Conservation (phyloP, 2,888 invertebrate species). For the Amblyjoppa fuscipennis region DNA sequence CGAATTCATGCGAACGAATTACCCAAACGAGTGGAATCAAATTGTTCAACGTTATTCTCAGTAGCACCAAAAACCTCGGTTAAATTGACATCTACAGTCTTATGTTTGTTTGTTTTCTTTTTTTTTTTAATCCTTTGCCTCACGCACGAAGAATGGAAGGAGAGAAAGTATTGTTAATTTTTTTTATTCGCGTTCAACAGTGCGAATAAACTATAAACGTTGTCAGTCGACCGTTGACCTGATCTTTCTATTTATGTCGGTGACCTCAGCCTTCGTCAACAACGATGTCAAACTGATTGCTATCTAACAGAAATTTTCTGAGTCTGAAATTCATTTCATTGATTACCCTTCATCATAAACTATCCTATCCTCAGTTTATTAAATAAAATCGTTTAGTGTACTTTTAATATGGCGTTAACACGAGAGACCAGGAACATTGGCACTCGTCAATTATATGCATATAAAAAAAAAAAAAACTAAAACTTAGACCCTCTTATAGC, state of each 20-base stretch:
- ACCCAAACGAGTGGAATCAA: conserved; percentile 86
- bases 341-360: background rate
- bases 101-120: background rate
- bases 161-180: background rate
- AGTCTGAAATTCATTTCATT: background rate
- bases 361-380: background rate
- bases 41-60: conserved; percentile 78
- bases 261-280: background rate
- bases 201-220: conserved; percentile 17
- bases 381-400: conserved; percentile 7
- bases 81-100: background rate
- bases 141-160: background rate
- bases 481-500: conserved; percentile 1
- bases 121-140: background rate
- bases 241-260: background rate
- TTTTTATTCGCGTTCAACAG: conserved; percentile 5
- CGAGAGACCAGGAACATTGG: background rate
- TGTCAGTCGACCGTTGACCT: background rate
- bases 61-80: background rate
- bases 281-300: background rate
- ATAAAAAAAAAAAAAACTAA: conserved; percentile 12
- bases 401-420: conserved; percentile 28
- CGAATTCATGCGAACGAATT: conserved; percentile 86
- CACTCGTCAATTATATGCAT: conserved; percentile 23
- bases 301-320: background rate